Conservation (phyloP, 1,140 invertebrate genomes). For the Arctopsyche grandis region DNA sequence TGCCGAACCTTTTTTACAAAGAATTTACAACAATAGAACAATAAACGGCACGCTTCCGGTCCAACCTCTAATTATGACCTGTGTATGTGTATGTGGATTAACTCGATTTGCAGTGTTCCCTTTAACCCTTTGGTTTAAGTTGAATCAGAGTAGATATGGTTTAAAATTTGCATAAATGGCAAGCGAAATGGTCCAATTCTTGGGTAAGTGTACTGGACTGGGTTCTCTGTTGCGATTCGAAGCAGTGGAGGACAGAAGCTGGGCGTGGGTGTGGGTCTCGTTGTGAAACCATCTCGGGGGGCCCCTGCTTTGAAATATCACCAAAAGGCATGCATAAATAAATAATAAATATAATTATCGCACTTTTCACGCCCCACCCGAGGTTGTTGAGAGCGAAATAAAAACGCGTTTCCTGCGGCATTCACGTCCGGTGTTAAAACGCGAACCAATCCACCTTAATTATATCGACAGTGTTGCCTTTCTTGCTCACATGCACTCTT, state of each 20-base stretch:
- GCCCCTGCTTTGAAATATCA: conserved; percentile 33
- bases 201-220: too few species aligned
- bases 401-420: conserved; percentile 20
- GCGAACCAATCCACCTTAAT: conserved; percentile 4
- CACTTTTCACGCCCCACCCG: conserved; percentile 9
- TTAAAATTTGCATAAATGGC: too few species aligned
- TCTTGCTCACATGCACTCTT: neutral
- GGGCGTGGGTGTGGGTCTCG: conserved; percentile 17
- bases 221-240: too few species aligned
- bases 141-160: too few species aligned
- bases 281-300: conserved; percentile 47
- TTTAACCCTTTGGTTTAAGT: too few species aligned
- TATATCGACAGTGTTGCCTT: conserved; percentile 13
- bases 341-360: conserved; percentile 42
- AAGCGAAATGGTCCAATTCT: too few species aligned
- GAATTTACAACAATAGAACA: too few species aligned
- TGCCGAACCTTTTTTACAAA: too few species aligned
- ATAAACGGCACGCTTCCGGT: too few species aligned
- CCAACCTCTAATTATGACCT: too few species aligned
- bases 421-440: neutral
- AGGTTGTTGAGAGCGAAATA: neutral
- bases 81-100: too few species aligned
- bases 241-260: conserved; percentile 7
- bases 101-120: too few species aligned
- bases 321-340: conserved; percentile 39